These are phyloP conservation scores for Scylla paramamosain DNA, from an alignment of 1,140 invertebrate genomes.

Conservation along the genomic window DNA sequence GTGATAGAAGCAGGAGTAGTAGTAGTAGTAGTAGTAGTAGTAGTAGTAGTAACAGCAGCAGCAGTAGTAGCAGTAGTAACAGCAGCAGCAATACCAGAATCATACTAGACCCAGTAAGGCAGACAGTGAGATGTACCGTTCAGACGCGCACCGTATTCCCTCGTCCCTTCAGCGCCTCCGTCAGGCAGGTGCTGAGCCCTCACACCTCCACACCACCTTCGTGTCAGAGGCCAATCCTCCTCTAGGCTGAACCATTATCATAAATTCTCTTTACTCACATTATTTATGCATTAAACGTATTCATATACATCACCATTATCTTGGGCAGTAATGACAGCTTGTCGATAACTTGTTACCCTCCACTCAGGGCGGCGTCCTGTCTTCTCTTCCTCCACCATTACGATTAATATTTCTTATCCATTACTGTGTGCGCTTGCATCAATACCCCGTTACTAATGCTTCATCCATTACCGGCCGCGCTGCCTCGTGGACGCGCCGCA, in stretches of 20 bases:
- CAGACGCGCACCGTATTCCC: too few species aligned
- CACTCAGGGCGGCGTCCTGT: neutral
- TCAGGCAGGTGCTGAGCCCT: neutral
- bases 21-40: too few species aligned
- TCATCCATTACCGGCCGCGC: neutral
- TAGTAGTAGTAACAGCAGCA: too few species aligned
- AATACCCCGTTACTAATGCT: conserved; percentile 48
- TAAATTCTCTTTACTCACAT: conserved; percentile 34
- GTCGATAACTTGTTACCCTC: conserved; percentile 32
- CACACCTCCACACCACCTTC: neutral
- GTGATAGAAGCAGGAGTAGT: too few species aligned
- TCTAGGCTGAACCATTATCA: conserved; percentile 27
- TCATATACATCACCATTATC: conserved; percentile 47
- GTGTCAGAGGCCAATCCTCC: neutral
- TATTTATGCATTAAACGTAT: conserved; percentile 55
- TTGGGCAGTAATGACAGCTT: conserved; percentile 26
- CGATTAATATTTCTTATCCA: conserved; percentile 9
- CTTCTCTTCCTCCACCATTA: neutral
- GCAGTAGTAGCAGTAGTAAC: too few species aligned
- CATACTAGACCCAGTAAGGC: too few species aligned
- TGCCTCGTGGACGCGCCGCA: neutral
- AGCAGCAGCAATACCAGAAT: too few species aligned
- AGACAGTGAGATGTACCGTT: too few species aligned
- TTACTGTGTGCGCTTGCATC: conserved; percentile 4
- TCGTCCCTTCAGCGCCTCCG: too few species aligned